These are phyloP conservation scores for Drosophila stalkeri DNA, from an alignment of 2,888 invertebrate genomes.

Conservation along the genomic window DNA sequence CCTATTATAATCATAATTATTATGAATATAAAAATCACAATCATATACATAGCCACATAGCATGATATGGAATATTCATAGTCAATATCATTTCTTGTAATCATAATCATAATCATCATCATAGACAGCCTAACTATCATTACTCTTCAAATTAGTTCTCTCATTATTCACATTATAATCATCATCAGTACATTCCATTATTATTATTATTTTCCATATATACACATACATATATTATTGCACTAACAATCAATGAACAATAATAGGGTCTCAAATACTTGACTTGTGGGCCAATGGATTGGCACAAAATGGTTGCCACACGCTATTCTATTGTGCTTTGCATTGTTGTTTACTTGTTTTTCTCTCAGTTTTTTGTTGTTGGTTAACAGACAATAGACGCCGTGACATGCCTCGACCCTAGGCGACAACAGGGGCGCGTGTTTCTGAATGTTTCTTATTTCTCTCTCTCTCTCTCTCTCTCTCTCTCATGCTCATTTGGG, in stretches of 20 bases:
- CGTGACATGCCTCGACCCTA: conserved; percentile 36
- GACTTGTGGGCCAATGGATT: conserved; percentile 71
- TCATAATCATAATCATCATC: background rate
- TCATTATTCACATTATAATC: background rate
- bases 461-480: background rate
- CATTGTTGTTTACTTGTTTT: conserved; percentile 19
- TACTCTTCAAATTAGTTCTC: background rate
- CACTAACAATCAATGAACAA: background rate
- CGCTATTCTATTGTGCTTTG: conserved; percentile 41
- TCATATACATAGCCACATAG: too few species aligned
- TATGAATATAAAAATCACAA: too few species aligned
- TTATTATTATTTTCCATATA: background rate
- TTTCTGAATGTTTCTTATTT: background rate
- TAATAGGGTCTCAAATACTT: conserved; percentile 40
- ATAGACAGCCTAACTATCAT: background rate
- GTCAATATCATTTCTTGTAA: too few species aligned
- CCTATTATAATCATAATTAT: too few species aligned
- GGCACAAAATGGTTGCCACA: conserved; percentile 68
- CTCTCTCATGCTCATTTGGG: conserved; percentile 16
- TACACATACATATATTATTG: background rate
- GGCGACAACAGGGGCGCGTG: conserved; percentile 41
- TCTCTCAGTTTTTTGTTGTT: conserved; percentile 11
- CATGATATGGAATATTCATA: too few species aligned
- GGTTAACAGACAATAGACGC: conserved; percentile 43
- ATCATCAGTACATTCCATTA: background rate